Evolutionary conservation across 2,113 vertebrate genomes (phyloP), one percentile per base, ranked within the genome.

Genomic region (Macrotis lagotis): DNA sequence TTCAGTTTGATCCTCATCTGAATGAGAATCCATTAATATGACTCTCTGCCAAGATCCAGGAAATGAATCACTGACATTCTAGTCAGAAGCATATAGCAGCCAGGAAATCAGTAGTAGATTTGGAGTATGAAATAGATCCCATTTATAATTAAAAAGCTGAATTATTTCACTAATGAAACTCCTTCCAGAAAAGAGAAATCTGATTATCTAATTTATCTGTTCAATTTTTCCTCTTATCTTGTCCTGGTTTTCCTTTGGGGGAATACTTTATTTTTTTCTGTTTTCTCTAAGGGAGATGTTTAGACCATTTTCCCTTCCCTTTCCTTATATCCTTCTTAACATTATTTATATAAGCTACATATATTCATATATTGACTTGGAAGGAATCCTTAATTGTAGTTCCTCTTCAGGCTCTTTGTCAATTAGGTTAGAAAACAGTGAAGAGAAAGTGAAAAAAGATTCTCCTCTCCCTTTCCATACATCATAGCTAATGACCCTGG

Each of bases 391-490:
- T 74, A 66, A 9, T 50, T 83, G 66, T 83, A 44, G 88, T 7
- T 44, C 74, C 52, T 93, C 26, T 0, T 3, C 48, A 47, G 53
- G 50, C 5, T 83, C 74, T 95, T 89, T 83, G 88, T 93, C 22
- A 89, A 91, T 91, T 93, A 55, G 47, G 59, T 89, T 51, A 91
- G 90, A 95, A 97, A 96, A 93, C 2, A 90, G 51, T 89, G 0
- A 22, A 92, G 96, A 95, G 51, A 49, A 93, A 88, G 52, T 25
- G 28, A 74, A 89, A 7, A 12, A 66, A 91, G 51, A 37, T 31
- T 31, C 51, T 88, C 0, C 0, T 22, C 52, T 95, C 48, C 49
- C 26, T 31, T 88, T 95, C 94, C 74, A n/a, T 50, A 31, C 48
- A 74, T 89, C 91, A 25, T 47, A 8, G 90, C 44, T 31, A 50